These are phyloP conservation scores for Geothlypis trichas DNA, from an alignment of 2,113 vertebrate species.

Conservation along the genomic window DNA sequence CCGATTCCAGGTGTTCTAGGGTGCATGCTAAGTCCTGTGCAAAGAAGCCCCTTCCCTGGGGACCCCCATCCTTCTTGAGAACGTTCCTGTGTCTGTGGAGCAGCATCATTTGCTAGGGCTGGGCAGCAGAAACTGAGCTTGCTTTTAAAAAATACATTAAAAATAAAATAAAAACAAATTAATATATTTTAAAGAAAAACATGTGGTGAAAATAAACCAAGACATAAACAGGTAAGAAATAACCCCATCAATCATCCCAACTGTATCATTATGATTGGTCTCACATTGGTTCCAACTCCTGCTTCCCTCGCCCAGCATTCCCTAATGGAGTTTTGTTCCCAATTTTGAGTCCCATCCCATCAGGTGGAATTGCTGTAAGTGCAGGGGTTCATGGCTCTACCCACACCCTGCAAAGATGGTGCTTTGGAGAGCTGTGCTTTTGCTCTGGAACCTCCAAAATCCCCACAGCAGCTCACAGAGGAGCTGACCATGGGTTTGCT, in stretches of 20 bases:
- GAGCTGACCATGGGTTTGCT: accelerated
- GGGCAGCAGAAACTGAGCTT: not conserved
- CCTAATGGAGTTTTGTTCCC: not conserved
- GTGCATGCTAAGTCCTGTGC: no score
- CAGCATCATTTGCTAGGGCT: not conserved
- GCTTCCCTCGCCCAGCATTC: not conserved
- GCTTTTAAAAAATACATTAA: not conserved
- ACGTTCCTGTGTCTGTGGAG: not conserved
- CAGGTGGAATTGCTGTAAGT: not conserved
- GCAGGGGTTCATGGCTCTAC: not conserved
- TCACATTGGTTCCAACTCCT: not conserved
- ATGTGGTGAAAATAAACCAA: not conserved
- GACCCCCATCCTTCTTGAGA: not conserved
- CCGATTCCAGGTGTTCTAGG: not conserved
- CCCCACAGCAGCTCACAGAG: accelerated
- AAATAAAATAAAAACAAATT: not conserved
- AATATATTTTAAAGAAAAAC: not conserved
- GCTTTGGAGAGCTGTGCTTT: not conserved
- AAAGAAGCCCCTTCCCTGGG: not conserved
- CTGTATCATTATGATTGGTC: not conserved
- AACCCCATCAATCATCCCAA: not conserved
- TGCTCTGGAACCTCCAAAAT: not conserved
- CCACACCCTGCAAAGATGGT: not conserved
- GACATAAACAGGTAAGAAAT: not conserved
- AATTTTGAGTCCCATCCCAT: not conserved